Evolutionary conservation across 1,140 invertebrate species (phyloP), one percentile per base, ranked within the genome.

Genomic region (Drosophila ficusphila): DNA sequence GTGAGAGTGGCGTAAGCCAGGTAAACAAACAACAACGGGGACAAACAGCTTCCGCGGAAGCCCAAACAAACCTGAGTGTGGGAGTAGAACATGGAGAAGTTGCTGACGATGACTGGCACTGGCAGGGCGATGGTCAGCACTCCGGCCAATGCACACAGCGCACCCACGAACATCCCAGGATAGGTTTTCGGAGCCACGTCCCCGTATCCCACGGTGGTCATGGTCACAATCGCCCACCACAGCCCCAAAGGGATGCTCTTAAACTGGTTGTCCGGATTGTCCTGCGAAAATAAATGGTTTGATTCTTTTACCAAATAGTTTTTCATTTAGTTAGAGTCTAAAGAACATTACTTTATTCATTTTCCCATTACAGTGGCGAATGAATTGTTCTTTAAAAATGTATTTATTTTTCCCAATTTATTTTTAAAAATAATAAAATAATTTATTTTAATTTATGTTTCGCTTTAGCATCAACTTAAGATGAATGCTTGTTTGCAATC

Each of bases 21-120:
- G 34, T 33, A 51, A 62, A 47, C 33, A n/a, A n/a, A n/a, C n/a
- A n/a, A n/a, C n/a, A 27, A 34, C 4, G 31, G 1, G 6, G 44
- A 16, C 7, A 18, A 34, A n/a, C 5, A 47, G 19, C n/a, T 33
- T 4, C 44, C n/a, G 6, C n/a, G n/a, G n/a, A 25, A 34, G 25
- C 16, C 6, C 7, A 3, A 25, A 70, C 79, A 29, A 47, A 85
- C 81, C 77, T 97, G 96, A 70, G 97, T 98, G 93, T 98, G 97
- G 75, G 97, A 98, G 93, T 99, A 99, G 93, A 99, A 99, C 97
- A 99, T 99, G 86, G 98, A 97, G 93, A 99, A 99, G 93, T 99
- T 99, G 92, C 97, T 98, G 74, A 99, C 98, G 90, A 99, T 99
- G 91, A 99, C 98, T 75, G 98, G 98, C 79, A 99, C 98, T 58